Conservation (phyloP, 2,888 invertebrate species). For the Xylocampa areola region DNA sequence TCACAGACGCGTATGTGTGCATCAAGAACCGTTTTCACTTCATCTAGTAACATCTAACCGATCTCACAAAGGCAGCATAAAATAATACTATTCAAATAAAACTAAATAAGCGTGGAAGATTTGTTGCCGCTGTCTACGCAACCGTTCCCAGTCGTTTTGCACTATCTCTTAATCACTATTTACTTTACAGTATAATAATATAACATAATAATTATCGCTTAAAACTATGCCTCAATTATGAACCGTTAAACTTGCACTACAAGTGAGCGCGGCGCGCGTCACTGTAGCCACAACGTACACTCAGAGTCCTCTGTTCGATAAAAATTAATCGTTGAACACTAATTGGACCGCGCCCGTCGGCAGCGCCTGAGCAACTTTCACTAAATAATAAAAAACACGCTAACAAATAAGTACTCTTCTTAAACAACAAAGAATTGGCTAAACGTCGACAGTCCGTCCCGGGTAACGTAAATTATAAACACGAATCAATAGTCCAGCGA, state of each 20-base stretch:
- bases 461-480: conserved; percentile 71
- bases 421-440: conserved; percentile 85
- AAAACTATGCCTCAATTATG: conserved; percentile 80
- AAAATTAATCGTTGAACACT: conserved; percentile 84
- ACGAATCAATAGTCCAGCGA: conserved; percentile 64
- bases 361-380: conserved; percentile 89
- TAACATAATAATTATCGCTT: conserved; percentile 85
- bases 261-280: conserved; percentile 66
- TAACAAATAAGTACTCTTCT: conserved; percentile 87
- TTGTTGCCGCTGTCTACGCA: conserved; percentile 69
- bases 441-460: conserved; percentile 78
- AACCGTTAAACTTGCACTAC: conserved; percentile 76
- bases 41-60: conserved; percentile 55
- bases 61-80: conserved; percentile 67
- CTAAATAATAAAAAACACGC: conserved; percentile 86
- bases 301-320: conserved; percentile 79
- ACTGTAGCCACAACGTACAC: conserved; percentile 70
- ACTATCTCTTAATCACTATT: conserved; percentile 85
- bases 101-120: conserved; percentile 65
- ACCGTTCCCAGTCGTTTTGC: conserved; percentile 89
- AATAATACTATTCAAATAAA: conserved; percentile 63
- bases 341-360: conserved; percentile 86
- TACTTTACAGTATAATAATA: conserved; percentile 85
- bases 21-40: conserved; percentile 48
- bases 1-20: conserved; percentile 41